A percentile compares a stretch with the other conserved stretches of the same genome.
Evolutionary conservation across 1,140 invertebrate species (phyloP).

Genomic region (Lasioglossum baleicum): DNA sequence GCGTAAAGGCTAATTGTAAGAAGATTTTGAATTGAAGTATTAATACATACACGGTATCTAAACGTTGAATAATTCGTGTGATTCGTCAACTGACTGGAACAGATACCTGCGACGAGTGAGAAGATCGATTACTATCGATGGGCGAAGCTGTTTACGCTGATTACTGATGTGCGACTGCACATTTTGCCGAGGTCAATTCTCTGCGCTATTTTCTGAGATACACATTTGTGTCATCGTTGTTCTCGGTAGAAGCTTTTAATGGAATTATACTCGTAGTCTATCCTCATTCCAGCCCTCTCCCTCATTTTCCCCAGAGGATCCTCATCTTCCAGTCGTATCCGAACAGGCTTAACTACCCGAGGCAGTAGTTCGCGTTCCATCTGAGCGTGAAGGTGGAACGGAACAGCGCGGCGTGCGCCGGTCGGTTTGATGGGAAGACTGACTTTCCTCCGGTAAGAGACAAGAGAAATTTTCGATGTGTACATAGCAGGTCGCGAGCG

Average conservation of each 20-base stretch:
- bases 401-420: too few relatives aligned
- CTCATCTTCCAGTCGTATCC: background rate
- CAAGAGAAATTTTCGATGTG: constrained; percentile 8
- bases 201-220: background rate
- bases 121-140: background rate
- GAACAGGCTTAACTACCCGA: background rate
- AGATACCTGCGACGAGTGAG: background rate
- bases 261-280: constrained; percentile 1
- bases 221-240: constrained; percentile 9
- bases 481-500: constrained; percentile 24
- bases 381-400: background rate
- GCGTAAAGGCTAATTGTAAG: too few relatives aligned
- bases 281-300: background rate
- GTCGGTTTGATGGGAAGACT: background rate
- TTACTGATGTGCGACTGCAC: background rate
- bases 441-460: background rate
- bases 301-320: background rate
- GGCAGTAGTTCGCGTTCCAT: constrained; percentile 5
- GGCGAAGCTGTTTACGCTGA: background rate
- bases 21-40: too few relatives aligned
- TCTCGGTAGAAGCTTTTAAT: constrained; percentile 28
- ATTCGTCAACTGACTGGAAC: background rate
- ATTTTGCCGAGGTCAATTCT: background rate
- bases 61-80: too few relatives aligned
- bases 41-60: too few relatives aligned